phyloP scores from a whole-genome alignment of 2,113 vertebrate species.

The Talpa occidentalis region DNA sequence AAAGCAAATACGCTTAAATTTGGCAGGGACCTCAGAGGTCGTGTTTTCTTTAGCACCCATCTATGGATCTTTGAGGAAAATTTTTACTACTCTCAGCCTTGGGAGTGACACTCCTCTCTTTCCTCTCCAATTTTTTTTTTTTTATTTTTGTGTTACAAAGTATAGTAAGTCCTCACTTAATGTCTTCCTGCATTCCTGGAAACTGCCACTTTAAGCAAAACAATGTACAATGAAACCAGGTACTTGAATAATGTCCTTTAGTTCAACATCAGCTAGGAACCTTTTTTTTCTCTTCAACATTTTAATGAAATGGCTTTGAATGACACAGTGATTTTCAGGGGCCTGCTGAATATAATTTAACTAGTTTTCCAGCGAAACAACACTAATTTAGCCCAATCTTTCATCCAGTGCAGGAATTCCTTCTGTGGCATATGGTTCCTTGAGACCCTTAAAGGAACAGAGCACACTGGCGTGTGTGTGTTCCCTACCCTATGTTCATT shows the following conservation, averaged over 20 bases:
- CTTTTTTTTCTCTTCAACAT: not conserved
- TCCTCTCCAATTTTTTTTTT: not conserved
- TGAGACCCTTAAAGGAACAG: not conserved
- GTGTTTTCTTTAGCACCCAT: not conserved
- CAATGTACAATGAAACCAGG: too few species aligned
- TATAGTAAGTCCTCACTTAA: not conserved
- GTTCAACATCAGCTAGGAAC: not conserved
- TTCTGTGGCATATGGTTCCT: not conserved
- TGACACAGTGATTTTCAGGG: not conserved
- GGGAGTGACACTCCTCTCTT: not conserved
- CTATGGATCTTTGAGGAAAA: conserved; percentile 2
- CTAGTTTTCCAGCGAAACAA: not conserved
- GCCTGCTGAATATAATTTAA: not conserved
- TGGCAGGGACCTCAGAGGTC: not conserved
- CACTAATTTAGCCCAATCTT: not conserved
- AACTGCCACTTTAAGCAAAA: too few species aligned
- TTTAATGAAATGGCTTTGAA: not conserved
- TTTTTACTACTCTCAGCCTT: not conserved
- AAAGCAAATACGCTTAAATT: not conserved
- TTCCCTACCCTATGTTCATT: too few species aligned
- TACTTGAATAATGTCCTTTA: too few species aligned
- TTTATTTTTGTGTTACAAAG: not conserved
- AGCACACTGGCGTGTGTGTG: not conserved
- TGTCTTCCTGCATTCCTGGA: too few species aligned
- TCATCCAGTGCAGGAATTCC: not conserved